Evolutionary conservation across 2,113 vertebrate species (phyloP).

Genomic region (Piprites chloris): DNA sequence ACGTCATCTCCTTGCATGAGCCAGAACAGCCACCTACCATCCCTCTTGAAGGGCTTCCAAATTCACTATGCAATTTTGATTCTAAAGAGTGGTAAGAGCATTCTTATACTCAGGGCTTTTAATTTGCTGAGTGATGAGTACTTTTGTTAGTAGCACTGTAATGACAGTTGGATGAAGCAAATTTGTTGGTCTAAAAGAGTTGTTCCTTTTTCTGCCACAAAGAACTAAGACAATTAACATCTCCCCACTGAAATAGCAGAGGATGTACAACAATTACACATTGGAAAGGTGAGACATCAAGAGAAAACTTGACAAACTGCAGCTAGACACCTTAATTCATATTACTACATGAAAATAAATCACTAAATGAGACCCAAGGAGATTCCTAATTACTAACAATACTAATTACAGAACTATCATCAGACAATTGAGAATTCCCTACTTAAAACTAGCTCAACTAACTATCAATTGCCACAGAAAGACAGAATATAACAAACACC

Average conservation of each 20-base stretch:
- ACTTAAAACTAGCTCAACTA: not conserved
- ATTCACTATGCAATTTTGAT: not conserved
- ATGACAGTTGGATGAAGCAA: not conserved
- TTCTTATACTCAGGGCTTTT: not conserved
- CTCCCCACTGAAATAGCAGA: not conserved
- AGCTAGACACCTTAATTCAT: not conserved
- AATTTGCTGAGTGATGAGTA: not conserved
- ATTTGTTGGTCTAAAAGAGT: not conserved
- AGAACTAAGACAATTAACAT: not conserved
- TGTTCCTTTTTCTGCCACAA: not conserved
- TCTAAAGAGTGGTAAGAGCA: not conserved
- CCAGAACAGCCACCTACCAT: not conserved
- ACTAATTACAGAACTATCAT: not conserved
- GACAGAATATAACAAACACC: not conserved
- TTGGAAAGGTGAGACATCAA: not conserved
- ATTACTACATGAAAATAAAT: not conserved
- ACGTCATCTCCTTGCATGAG: not conserved
- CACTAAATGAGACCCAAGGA: not conserved
- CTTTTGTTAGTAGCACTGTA: not conserved
- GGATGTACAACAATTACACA: not conserved
- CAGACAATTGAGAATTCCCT: not conserved
- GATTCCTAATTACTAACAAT: not conserved
- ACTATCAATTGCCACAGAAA: not conserved
- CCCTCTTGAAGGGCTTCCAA: not conserved
- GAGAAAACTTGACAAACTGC: not conserved